Conservation (phyloP, 2,797 vertebrate species). For the Gila robusta region DNA sequence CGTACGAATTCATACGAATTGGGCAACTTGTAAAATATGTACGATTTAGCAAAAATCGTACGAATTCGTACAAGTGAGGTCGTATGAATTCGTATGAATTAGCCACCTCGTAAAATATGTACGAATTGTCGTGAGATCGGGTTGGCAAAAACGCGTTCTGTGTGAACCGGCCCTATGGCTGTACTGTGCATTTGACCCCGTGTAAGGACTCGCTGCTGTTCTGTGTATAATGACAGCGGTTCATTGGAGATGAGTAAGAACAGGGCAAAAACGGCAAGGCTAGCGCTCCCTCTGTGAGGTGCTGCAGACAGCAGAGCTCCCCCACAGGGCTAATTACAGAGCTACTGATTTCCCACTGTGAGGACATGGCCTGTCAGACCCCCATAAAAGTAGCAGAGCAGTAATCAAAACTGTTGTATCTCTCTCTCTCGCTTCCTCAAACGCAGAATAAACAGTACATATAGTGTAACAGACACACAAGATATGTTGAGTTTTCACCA, state of each 20-base stretch:
- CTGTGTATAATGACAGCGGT: constrained; percentile 17
- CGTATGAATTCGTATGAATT: too few species aligned
- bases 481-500: background rate
- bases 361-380: constrained; percentile 40
- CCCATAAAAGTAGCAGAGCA: constrained; percentile 40
- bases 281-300: constrained; percentile 49
- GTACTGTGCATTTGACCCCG: constrained; percentile 45
- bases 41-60: too few species aligned
- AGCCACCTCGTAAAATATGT: too few species aligned
- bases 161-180: background rate
- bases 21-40: too few species aligned
- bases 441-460: constrained; percentile 20
- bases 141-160: too few species aligned
- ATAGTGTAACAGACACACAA: background rate
- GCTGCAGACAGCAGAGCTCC: constrained; percentile 52
- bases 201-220: constrained; percentile 39
- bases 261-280: constrained; percentile 46
- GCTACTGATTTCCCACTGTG: constrained; percentile 52
- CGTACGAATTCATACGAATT: too few species aligned
- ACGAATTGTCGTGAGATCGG: too few species aligned
- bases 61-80: too few species aligned
- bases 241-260: constrained; percentile 34
- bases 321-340: constrained; percentile 67
- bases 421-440: constrained; percentile 34
- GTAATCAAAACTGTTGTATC: constrained; percentile 46